Conservation (phyloP, 1,140 invertebrate genomes). For the Microvelia longipes region DNA sequence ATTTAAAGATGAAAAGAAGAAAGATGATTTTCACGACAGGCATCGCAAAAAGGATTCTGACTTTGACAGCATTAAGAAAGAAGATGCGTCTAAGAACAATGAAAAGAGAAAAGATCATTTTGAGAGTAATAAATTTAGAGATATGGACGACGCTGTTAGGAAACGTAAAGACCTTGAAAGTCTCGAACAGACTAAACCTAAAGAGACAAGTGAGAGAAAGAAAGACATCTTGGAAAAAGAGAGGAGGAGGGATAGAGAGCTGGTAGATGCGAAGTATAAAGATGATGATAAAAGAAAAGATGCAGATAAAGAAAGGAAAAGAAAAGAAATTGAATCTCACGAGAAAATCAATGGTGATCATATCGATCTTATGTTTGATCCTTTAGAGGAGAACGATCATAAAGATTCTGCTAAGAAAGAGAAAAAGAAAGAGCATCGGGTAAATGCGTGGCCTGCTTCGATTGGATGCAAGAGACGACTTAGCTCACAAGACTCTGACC, state of each 20-base stretch:
- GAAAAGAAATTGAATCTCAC: conserved; percentile 13
- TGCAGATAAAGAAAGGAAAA: conserved; percentile 13
- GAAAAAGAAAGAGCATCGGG: conserved; percentile 24
- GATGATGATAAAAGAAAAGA: conserved; percentile 26
- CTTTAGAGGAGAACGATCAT: conserved; percentile 15
- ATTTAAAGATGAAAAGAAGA: conserved; percentile 17
- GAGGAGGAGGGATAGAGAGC: conserved; percentile 18
- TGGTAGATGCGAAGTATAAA: conserved; percentile 28
- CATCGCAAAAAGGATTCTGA: conserved; percentile 13
- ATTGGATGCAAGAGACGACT: conserved; percentile 50
- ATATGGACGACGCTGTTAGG: conserved; percentile 12
- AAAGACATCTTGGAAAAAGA: conserved; percentile 16
- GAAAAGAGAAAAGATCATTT: conserved; percentile 14
- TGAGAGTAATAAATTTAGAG: conserved; percentile 10
- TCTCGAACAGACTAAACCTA: conserved; percentile 24
- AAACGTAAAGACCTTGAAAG: conserved; percentile 23
- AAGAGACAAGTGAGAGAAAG: conserved; percentile 8
- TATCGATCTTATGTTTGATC: conserved; percentile 14
- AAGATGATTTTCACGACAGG: conserved; percentile 9
- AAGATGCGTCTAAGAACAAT: conserved; percentile 9
- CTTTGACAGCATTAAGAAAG: conserved; percentile 6
- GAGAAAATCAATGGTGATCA: conserved; percentile 18
- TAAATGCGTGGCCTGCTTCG: conserved; percentile 38
- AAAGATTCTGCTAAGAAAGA: conserved; percentile 30
- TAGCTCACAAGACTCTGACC: conserved; percentile 57